A percentile compares a stretch with the other conserved stretches of the same genome.
These are phyloP conservation scores for Drosophila neotestacea DNA, from an alignment of 2,888 invertebrate species.

Conservation along the genomic window DNA sequence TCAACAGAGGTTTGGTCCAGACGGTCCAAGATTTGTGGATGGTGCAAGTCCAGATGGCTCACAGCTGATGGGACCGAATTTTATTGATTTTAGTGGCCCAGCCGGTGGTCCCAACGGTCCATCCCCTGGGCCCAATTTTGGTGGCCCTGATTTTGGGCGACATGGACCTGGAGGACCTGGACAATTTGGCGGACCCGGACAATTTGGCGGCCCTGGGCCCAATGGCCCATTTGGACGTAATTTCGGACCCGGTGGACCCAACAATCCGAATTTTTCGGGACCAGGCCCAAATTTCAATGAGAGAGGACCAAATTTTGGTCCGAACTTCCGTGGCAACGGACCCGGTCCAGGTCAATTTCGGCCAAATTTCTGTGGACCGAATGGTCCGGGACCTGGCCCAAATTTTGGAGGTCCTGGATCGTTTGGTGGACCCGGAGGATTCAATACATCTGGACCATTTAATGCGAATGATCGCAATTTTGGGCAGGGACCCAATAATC, in stretches of 20 bases:
- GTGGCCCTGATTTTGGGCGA: conserved; percentile 33
- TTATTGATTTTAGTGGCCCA: conserved; percentile 39
- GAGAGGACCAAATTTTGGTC: conserved; percentile 23
- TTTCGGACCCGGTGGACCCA: conserved; percentile 44
- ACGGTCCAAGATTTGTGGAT: conserved; percentile 22
- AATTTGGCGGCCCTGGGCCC: conserved; percentile 11
- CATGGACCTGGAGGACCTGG: conserved; percentile 1
- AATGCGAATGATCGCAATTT: conserved; percentile 39
- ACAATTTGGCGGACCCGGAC: conserved; percentile 4
- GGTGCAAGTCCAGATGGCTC: conserved; percentile 9
- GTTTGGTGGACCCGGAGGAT: conserved; percentile 7
- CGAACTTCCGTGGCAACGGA: conserved; percentile 40
- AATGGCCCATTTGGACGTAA: conserved; percentile 43
- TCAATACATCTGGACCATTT: conserved; percentile 32
- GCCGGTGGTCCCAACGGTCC: not conserved
- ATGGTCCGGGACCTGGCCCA: conserved; percentile 42
- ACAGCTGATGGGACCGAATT: conserved; percentile 43
- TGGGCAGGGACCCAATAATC: conserved; percentile 24
- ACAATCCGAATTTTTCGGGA: conserved; percentile 37
- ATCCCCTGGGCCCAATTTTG: conserved; percentile 22
- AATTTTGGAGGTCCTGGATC: conserved; percentile 22
- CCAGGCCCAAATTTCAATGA: conserved; percentile 37
- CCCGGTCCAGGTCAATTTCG: conserved; percentile 35
- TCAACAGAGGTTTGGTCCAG: conserved; percentile 24
- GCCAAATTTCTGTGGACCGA: conserved; percentile 46